Evolutionary conservation across 2,888 invertebrate species (phyloP).

Genomic region (Leptopilina myrica): DNA sequence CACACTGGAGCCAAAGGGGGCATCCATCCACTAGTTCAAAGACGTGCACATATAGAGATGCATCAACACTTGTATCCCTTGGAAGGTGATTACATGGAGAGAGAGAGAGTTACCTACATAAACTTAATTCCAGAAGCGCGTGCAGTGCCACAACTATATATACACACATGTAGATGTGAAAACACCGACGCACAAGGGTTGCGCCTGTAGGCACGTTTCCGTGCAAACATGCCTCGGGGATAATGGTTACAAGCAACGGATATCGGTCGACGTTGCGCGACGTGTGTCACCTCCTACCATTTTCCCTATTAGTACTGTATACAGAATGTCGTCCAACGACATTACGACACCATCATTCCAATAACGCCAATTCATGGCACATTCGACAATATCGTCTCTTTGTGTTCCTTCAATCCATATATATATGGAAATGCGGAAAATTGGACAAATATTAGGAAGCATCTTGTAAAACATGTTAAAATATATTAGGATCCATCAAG

Average conservation of each 20-base stretch:
- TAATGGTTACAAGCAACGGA: slow-evolving; percentile 39
- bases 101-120: not conserved
- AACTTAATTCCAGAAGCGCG: slow-evolving; percentile 23
- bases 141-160: slow-evolving; percentile 16
- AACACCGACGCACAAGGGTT: slow-evolving; percentile 33
- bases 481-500: too few species aligned
- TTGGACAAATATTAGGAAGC: too few species aligned
- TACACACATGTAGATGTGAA: slow-evolving; percentile 21
- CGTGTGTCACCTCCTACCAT: slow-evolving; percentile 44
- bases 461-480: too few species aligned
- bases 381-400: too few species aligned
- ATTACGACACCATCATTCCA: too few species aligned
- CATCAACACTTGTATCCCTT: slow-evolving; percentile 24
- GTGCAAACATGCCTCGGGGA: slow-evolving; percentile 43
- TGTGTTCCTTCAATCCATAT: too few species aligned
- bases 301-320: slow-evolving; percentile 41
- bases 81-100: not conserved
- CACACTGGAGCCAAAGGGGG: not conserved
- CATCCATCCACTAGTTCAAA: not conserved
- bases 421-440: too few species aligned
- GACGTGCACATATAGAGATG: not conserved
- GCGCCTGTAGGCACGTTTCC: slow-evolving; percentile 8
- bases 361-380: too few species aligned
- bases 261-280: slow-evolving; percentile 40
- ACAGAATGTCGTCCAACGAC: not conserved